phyloP scores from a whole-genome alignment of 2,113 vertebrate species.

The Sisor rabdophorus region DNA sequence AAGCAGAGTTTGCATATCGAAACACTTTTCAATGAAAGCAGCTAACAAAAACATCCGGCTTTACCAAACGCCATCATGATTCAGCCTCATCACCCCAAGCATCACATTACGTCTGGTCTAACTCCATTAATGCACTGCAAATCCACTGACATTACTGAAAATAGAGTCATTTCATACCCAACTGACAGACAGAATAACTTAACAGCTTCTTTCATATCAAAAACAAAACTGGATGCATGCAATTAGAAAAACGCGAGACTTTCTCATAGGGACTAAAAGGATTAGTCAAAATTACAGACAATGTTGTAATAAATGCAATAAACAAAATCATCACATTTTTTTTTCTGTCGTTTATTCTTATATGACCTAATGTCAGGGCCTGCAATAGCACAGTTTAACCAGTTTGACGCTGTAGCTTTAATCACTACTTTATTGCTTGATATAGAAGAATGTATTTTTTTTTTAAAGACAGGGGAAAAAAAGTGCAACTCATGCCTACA shows the following conservation, averaged over 20 bases:
- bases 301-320: no score
- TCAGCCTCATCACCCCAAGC: not conserved
- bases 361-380: no score
- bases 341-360: no score
- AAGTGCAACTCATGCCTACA: no score
- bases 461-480: no score
- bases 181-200: not conserved
- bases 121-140: not conserved
- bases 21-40: conserved; percentile 10
- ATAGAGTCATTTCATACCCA: not conserved
- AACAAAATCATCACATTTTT: no score
- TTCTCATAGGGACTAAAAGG: no score
- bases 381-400: no score
- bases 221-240: not conserved
- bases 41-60: not conserved
- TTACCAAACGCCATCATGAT: not conserved
- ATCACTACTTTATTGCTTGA: no score
- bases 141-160: not conserved
- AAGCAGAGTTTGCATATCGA: not conserved
- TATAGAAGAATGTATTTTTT: no score
- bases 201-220: not conserved
- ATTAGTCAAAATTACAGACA: no score
- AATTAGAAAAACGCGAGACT: not conserved
- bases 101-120: not conserved
- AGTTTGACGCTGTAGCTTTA: no score